Base-by-base conservation (phyloP, 2,113 vertebrate species). In the Rhinolophus ferrumequinum region DNA sequence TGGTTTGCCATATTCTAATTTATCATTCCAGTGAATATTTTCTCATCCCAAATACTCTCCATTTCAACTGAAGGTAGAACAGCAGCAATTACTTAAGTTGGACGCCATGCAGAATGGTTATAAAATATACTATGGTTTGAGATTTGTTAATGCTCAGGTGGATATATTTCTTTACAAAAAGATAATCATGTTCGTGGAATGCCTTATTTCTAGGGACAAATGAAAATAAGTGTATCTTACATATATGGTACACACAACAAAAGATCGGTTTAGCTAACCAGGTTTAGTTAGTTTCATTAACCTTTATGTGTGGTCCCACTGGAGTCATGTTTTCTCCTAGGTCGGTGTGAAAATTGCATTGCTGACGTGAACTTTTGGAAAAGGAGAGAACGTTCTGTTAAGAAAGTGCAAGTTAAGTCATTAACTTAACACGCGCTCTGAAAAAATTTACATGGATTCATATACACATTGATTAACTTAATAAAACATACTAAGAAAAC, bases 401-500 rank as follows among this genome's bases (percentile, higher is more conserved):
- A 2, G 44, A 38, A 91, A 95, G 87, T 52, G 13, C 15, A 94
- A 84, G 35, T 76, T 83, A 94, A 93, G 15, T 73, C 33, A 94
- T 3, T 54, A 82, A 60, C 64, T 90, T 85, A 50, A 77, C 44
- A 47, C 85, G 26, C 52, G 21, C 5, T 73, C 9, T 90, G 50
- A 89, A 91, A 91, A 95, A 87, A 13, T 26, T 73, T 80, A 47
- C 10, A 41, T 35, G 87, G 58, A 86, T 80, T 93, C 52, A 72
- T 50, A 35, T 50, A 70, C 7, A 84, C 56, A 87, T 28, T 33
- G 62, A 66, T 94, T 54, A 96, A 52, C 28, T 80, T 93, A 90
- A 82, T 64, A 88, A 94, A 54, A 15, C n/a, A 88, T 76, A 87
- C 81, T 80, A 50, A 90, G 19, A 88, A 89, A 92, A 87, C 18